Conservation (phyloP, 2,797 vertebrate genomes). For the Pseudopleuronectes americanus region DNA sequence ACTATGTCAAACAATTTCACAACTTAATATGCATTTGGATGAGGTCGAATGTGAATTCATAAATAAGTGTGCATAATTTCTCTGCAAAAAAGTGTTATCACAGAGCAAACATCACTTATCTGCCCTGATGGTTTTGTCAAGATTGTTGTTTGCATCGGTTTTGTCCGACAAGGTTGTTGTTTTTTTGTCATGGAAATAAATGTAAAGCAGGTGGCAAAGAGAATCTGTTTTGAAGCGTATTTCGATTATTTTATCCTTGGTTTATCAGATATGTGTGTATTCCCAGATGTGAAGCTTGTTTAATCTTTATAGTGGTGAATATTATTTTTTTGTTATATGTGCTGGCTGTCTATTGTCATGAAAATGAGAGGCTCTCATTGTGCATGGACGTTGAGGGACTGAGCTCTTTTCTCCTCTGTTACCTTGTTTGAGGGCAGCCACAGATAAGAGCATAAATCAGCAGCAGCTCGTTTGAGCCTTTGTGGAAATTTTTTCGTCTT, state of each 20-base stretch:
- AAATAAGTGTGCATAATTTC: not conserved
- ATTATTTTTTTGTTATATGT: not conserved
- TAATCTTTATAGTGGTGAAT: slow-evolving; percentile 15
- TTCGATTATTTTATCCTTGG: slow-evolving; percentile 13
- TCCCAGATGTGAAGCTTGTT: slow-evolving; percentile 9
- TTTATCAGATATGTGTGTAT: slow-evolving; percentile 1
- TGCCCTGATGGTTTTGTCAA: not conserved
- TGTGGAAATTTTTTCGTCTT: slow-evolving; percentile 4
- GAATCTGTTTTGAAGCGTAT: slow-evolving; percentile 29
- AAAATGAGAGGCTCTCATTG: slow-evolving; percentile 10
- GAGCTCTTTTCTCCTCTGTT: not conserved
- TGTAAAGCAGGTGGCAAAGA: not conserved
- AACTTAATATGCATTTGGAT: too few relatives aligned
- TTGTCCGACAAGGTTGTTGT: not conserved
- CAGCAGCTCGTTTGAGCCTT: not conserved
- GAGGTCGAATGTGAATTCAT: too few relatives aligned
- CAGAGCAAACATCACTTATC: not conserved
- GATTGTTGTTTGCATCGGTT: slow-evolving; percentile 6
- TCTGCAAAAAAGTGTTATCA: not conserved
- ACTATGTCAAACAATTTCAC: too few relatives aligned
- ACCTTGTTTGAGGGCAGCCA: not conserved
- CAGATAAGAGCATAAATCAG: not conserved
- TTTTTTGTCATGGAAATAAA: slow-evolving; percentile 11
- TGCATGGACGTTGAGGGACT: not conserved
- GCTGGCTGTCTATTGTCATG: slow-evolving; percentile 23